Percentiles rank a stretch among this genome's conserved stretches.
Evolutionary conservation across 1,140 invertebrate species (phyloP).

Genomic region (Drosophila parvula): DNA sequence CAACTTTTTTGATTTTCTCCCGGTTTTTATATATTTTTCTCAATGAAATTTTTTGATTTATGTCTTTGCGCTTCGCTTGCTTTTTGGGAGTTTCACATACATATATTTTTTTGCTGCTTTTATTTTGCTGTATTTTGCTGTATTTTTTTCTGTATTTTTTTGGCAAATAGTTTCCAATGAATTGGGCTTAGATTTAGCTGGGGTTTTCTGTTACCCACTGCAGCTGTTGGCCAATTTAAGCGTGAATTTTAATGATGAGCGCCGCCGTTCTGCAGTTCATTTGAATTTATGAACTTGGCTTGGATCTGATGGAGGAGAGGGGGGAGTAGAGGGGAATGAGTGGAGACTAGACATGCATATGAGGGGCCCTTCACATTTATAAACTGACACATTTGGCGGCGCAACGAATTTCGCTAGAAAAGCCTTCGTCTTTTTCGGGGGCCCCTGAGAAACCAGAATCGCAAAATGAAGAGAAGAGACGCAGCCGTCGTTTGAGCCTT

Average conservation of each 20-base stretch:
- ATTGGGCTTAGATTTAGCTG: conserved; percentile 71
- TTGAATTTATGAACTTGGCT: conserved; percentile 63
- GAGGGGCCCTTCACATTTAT: conserved; percentile 49
- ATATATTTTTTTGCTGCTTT: background rate
- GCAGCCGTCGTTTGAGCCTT: background rate
- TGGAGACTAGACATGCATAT: conserved; percentile 70
- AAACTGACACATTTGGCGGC: conserved; percentile 72
- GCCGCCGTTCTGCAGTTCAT: conserved; percentile 77
- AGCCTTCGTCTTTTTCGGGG: conserved; percentile 23
- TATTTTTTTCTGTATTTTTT: conserved; percentile 36
- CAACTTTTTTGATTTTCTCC: conserved; percentile 54
- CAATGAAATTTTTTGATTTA: conserved; percentile 83
- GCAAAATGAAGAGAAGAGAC: background rate
- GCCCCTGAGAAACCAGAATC: conserved; percentile 55
- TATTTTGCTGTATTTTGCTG: conserved; percentile 23
- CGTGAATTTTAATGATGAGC: conserved; percentile 81
- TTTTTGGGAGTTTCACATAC: conserved; percentile 5
- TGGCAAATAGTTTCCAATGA: conserved; percentile 83
- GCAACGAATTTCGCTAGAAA: conserved; percentile 76
- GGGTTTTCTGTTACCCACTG: conserved; percentile 9
- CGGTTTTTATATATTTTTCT: conserved; percentile 69
- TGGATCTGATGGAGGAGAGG: background rate
- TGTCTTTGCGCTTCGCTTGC: conserved; percentile 62
- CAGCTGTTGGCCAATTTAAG: conserved; percentile 69
- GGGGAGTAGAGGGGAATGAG: too few species aligned